Evolutionary conservation across 2,888 invertebrate species (phyloP), one percentile per base, ranked within the genome.

Genomic region (Drosophila diplacantha): DNA sequence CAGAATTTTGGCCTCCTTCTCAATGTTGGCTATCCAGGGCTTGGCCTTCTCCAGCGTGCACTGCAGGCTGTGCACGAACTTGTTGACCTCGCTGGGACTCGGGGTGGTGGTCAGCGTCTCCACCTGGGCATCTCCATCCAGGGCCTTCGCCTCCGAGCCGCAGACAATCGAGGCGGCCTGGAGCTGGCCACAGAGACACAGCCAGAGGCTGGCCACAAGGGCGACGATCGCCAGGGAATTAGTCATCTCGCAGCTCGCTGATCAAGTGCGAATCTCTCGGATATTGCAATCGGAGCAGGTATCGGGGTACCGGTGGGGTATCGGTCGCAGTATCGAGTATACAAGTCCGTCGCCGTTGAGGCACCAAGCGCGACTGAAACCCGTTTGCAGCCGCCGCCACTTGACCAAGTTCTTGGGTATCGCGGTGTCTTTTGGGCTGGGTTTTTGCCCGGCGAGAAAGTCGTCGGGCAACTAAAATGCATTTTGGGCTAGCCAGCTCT

Each of bases 1-100:
- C 26, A 86, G 56, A 14, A 81, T 78, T 57, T 85, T 86, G 8
- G 85, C 85, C 57, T 85, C 86, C 60, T 85, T 85, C 55, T 86
- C 85, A 14, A 86, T 61, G 55, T 86, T 82, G 22, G 79, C 77
- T 34, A 86, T 77, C 83, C 85, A 86, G n/a, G 87, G 87, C 38
- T 85, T 85, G 7, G 85, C 86, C 60, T 78, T 85, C 56, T 86
- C 87, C 72, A 86, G 55, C 0, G 85, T 82, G 51, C 85, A 84
- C 51, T 86, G 85, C 35, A 86, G 79, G 22, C 73, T 85, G 38
- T 81, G 78, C 12, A 86, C 69, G 34, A 86, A 79, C 52, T 78
- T 75, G 66, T 85, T 85, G 35, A 86, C 72, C 44, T 86, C 81
- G 43, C 77, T 85, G 56, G 72, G 69, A 39, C 65, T 78, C n/a